phyloP scores from a whole-genome alignment of 2,888 invertebrate species.

The Agonopterix heracliana region DNA sequence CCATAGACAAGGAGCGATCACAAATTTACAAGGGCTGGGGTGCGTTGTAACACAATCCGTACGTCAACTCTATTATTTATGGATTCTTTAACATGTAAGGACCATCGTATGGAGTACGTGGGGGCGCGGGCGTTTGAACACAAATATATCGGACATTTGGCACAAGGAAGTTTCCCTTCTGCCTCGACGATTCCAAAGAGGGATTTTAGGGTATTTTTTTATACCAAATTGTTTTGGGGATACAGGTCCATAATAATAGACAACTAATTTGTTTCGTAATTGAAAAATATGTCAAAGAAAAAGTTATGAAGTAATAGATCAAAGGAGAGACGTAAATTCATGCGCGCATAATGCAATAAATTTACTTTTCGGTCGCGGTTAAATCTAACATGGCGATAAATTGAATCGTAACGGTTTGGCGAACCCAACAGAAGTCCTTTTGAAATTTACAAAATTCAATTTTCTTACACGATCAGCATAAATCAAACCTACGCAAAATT shows the following conservation, averaged over 20 bases:
- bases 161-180: slow-evolving; percentile 67
- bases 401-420: slow-evolving; percentile 53
- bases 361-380: slow-evolving; percentile 44
- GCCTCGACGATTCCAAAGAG: slow-evolving; percentile 44
- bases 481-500: slow-evolving; percentile 26
- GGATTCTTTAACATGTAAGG: slow-evolving; percentile 76
- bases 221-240: slow-evolving; percentile 29
- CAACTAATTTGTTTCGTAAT: neutral
- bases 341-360: slow-evolving; percentile 58
- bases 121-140: slow-evolving; percentile 34
- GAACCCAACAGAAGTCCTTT: slow-evolving; percentile 39
- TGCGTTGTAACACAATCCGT: slow-evolving; percentile 58
- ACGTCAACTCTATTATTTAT: slow-evolving; percentile 76
- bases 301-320: slow-evolving; percentile 36
- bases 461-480: slow-evolving; percentile 41
- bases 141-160: slow-evolving; percentile 65
- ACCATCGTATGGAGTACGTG: slow-evolving; percentile 39
- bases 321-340: slow-evolving; percentile 44
- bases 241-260: slow-evolving; percentile 8
- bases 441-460: slow-evolving; percentile 53
- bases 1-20: slow-evolving; percentile 57
- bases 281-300: neutral
- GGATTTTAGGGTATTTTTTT: slow-evolving; percentile 36
- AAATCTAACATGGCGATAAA: slow-evolving; percentile 51
- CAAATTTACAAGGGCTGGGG: slow-evolving; percentile 13